Percentiles rank a stretch among this genome's conserved stretches.
phyloP scores from a whole-genome alignment of 2,797 vertebrate species.

The Merluccius polli region DNA sequence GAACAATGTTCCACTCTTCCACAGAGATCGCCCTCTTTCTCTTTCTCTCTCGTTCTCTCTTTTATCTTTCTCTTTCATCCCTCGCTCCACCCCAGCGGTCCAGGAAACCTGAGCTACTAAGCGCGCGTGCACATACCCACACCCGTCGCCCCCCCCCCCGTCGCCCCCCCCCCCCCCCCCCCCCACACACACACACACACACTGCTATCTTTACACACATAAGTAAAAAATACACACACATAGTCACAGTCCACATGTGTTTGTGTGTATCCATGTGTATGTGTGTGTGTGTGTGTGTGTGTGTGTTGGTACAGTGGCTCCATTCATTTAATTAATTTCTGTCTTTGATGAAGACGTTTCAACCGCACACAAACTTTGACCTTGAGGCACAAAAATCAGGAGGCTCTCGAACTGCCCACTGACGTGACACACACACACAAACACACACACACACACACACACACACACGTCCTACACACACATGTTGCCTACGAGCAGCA shows the following conservation, averaged over 20 bases:
- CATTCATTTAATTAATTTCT: neutral
- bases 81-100: conserved; percentile 38
- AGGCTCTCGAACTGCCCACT: neutral
- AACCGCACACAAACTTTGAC: neutral
- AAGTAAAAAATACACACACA: conserved; percentile 6
- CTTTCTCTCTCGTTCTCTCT: neutral
- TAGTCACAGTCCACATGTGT: neutral
- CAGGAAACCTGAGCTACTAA: conserved; percentile 51
- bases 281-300: neutral
- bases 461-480: neutral
- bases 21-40: conserved; percentile 19
- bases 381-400: neutral
- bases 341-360: neutral
- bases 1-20: conserved; percentile 38
- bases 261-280: neutral
- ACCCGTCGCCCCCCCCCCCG: neutral
- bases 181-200: neutral
- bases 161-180: too few relatives aligned
- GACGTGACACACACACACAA: neutral
- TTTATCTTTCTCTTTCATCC: conserved; percentile 60
- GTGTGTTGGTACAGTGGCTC: neutral
- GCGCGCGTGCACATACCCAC: conserved; percentile 33
- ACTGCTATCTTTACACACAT: conserved; percentile 19
- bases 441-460: too few relatives aligned
- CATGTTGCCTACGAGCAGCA: too few relatives aligned